A percentile compares a stretch with the other conserved stretches of the same genome.
phyloP scores from a whole-genome alignment of 2,797 vertebrate species.

The Serranus cabrilla region DNA sequence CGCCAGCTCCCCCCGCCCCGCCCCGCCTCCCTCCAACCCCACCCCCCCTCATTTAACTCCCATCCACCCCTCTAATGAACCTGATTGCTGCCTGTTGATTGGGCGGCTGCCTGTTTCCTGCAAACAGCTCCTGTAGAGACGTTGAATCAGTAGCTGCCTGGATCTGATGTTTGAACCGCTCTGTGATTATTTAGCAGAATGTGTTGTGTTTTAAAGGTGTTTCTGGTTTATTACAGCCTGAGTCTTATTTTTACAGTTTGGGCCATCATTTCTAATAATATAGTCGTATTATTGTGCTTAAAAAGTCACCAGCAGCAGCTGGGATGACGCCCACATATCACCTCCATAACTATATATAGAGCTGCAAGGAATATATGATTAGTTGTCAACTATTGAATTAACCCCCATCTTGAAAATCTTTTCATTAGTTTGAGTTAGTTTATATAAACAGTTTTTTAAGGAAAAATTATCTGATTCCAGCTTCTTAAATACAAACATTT shows the following conservation, averaged over 20 bases:
- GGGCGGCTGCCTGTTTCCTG: slow-evolving; percentile 56
- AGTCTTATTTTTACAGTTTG: slow-evolving; percentile 10
- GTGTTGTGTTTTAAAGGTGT: neutral
- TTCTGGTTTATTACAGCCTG: slow-evolving; percentile 25
- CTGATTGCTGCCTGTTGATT: slow-evolving; percentile 81
- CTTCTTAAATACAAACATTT: too few relatives aligned
- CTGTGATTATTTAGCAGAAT: slow-evolving; percentile 4
- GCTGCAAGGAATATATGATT: too few relatives aligned
- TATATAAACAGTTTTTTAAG: too few relatives aligned
- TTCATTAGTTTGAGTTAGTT: too few relatives aligned
- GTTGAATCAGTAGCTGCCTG: slow-evolving; percentile 78
- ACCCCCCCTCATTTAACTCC: slow-evolving; percentile 37
- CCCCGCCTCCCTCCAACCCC: slow-evolving; percentile 37
- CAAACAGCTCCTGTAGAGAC: slow-evolving; percentile 37
- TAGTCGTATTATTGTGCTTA: neutral
- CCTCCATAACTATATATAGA: too few relatives aligned
- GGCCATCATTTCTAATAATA: neutral
- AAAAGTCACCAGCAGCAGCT: too few relatives aligned
- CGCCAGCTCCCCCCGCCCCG: slow-evolving; percentile 52
- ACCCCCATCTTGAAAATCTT: too few relatives aligned
- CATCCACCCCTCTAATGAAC: slow-evolving; percentile 58
- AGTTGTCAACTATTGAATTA: too few relatives aligned
- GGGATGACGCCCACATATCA: too few relatives aligned
- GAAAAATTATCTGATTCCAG: too few relatives aligned
- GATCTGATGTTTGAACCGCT: slow-evolving; percentile 32